Evolutionary conservation across 2,888 invertebrate genomes (phyloP).

Genomic region (Thymelicus sylvestris): DNA sequence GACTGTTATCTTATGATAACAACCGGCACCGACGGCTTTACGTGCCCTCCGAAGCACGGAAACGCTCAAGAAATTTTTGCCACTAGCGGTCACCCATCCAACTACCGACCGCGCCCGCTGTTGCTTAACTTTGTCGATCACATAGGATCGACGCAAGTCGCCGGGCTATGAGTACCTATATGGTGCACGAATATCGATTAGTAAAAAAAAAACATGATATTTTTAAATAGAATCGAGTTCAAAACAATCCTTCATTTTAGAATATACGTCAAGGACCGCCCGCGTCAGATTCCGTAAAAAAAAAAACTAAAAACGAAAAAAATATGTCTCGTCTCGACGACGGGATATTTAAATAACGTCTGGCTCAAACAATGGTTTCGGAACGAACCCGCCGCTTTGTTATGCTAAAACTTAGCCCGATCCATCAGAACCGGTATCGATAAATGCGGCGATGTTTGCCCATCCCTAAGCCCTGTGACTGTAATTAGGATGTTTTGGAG

Average conservation of each 20-base stretch:
- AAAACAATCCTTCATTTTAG: slow-evolving; percentile 38
- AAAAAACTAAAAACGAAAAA: slow-evolving; percentile 43
- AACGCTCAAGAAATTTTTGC: too few relatives aligned
- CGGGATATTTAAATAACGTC: slow-evolving; percentile 79
- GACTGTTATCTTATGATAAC: too few relatives aligned
- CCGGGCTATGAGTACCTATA: too few relatives aligned
- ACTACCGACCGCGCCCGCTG: too few relatives aligned
- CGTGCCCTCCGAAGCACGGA: too few relatives aligned
- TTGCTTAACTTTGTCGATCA: too few relatives aligned
- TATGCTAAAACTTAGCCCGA: slow-evolving; percentile 71
- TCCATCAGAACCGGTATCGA: slow-evolving; percentile 51
- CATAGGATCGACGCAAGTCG: too few relatives aligned
- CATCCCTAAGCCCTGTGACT: slow-evolving; percentile 42
- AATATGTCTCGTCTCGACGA: slow-evolving; percentile 53
- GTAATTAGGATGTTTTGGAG: slow-evolving; percentile 31
- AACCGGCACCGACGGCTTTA: too few relatives aligned
- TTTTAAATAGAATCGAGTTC: neutral
- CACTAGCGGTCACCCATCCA: too few relatives aligned
- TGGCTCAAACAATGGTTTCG: slow-evolving; percentile 72
- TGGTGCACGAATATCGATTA: too few relatives aligned
- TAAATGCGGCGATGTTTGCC: slow-evolving; percentile 46
- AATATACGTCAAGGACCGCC: slow-evolving; percentile 49
- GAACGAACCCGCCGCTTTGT: slow-evolving; percentile 68
- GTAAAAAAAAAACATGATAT: too few relatives aligned
- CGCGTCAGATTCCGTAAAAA: slow-evolving; percentile 58